These are phyloP conservation scores for Empis livida DNA, from an alignment of 2,888 invertebrate species.

Conservation along the genomic window DNA sequence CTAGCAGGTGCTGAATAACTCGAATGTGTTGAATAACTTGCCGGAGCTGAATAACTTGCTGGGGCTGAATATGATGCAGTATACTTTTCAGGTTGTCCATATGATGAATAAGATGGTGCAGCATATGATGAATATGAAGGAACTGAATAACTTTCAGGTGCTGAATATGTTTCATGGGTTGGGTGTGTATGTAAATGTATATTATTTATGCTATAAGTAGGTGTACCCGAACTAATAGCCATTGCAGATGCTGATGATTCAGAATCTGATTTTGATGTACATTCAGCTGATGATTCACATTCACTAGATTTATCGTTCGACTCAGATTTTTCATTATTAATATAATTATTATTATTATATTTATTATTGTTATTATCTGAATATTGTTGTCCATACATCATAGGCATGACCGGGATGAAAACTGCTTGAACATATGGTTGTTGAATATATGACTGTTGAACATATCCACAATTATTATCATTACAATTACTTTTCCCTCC, in stretches of 20 bases:
- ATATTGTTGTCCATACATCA: no score
- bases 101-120: constrained; percentile 1
- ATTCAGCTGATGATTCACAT: neutral
- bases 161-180: neutral
- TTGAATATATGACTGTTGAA: no score
- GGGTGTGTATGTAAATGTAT: constrained; percentile 2
- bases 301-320: no score
- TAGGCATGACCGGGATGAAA: no score
- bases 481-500: constrained; percentile 4
- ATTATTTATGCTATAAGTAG: neutral
- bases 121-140: constrained; percentile 2
- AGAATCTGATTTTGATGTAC: neutral
- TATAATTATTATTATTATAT: no score
- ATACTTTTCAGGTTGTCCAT: no score
- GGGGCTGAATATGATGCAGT: constrained; percentile 2
- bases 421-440: no score
- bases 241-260: no score
- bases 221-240: neutral
- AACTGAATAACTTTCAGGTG: neutral
- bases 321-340: no score
- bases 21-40: neutral
- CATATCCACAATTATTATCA: constrained; percentile 1
- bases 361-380: no score
- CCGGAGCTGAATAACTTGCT: neutral
- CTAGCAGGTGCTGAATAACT: neutral